Conservation (phyloP, 92 coral and sea anemone genomes). For the Phenganax stokvisi region DNA sequence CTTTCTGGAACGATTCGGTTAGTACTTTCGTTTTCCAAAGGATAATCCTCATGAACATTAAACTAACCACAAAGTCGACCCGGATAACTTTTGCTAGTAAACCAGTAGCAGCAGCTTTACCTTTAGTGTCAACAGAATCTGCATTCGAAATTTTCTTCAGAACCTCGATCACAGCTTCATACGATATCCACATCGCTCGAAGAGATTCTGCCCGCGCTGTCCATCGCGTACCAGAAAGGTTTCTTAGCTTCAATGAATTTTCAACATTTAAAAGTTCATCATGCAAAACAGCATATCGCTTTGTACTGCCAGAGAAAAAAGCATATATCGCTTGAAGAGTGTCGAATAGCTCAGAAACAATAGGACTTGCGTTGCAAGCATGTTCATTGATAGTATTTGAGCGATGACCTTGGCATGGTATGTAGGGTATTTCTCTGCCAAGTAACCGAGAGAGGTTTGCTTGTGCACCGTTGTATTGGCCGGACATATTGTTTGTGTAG, state of each 20-base stretch:
- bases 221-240: slow-evolving; percentile 17
- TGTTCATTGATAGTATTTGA: slow-evolving; percentile 21
- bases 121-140: slow-evolving; percentile 27
- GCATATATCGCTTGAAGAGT: slow-evolving; percentile 23
- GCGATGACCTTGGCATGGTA: slow-evolving; percentile 29
- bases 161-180: slow-evolving; percentile 14
- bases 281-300: slow-evolving; percentile 23
- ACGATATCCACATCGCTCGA: slow-evolving; percentile 31
- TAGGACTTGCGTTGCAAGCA: slow-evolving; percentile 9
- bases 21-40: slow-evolving; percentile 20
- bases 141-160: slow-evolving; percentile 6
- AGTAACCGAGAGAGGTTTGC: slow-evolving; percentile 15
- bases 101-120: slow-evolving; percentile 32
- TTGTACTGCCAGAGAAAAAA: slow-evolving; percentile 24
- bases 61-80: slow-evolving; percentile 31
- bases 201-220: slow-evolving; percentile 29
- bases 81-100: slow-evolving; percentile 19
- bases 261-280: slow-evolving; percentile 21
- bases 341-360: slow-evolving; percentile 14
- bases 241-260: slow-evolving; percentile 18
- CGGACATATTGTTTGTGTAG: slow-evolving; percentile 9
- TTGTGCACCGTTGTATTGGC: slow-evolving; percentile 23
- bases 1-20: slow-evolving; percentile 7
- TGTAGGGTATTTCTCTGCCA: slow-evolving; percentile 17
- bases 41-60: slow-evolving; percentile 25